Evolutionary conservation across 1,140 invertebrate genomes (phyloP).

Genomic region (Sinella curviseta): DNA sequence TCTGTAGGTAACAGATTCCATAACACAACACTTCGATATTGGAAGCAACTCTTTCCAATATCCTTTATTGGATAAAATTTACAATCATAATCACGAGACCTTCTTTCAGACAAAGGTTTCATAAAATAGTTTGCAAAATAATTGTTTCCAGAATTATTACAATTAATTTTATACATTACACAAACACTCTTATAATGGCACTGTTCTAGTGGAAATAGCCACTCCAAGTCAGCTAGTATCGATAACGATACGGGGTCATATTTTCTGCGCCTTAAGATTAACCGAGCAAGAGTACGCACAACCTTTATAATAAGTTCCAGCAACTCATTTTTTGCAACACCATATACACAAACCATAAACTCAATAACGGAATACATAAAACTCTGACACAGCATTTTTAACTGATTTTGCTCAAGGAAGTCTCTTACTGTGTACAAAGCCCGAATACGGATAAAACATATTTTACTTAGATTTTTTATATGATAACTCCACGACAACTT

Average conservation of each 20-base stretch:
- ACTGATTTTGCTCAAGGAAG: background rate
- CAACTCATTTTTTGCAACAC: background rate
- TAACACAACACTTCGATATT: no score
- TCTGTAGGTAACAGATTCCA: no score
- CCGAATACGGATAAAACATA: background rate
- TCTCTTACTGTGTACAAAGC: slow-evolving; percentile 3
- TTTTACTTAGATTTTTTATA: background rate
- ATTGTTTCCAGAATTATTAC: no score
- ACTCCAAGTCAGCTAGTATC: background rate
- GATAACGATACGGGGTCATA: background rate
- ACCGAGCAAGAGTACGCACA: background rate
- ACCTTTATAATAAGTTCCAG: background rate
- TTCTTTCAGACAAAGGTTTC: no score
- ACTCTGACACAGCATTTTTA: background rate
- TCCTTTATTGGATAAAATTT: no score
- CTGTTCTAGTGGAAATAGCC: background rate
- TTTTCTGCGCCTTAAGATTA: background rate
- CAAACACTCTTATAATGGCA: background rate
- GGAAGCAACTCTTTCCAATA: no score
- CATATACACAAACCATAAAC: background rate
- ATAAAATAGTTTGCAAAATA: no score
- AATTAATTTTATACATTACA: background rate
- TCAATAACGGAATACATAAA: background rate
- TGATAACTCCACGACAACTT: slow-evolving; percentile 13
- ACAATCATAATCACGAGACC: no score